Base-by-base conservation (phyloP, 1,140 invertebrate genomes). In the Drosophila nasuta region DNA sequence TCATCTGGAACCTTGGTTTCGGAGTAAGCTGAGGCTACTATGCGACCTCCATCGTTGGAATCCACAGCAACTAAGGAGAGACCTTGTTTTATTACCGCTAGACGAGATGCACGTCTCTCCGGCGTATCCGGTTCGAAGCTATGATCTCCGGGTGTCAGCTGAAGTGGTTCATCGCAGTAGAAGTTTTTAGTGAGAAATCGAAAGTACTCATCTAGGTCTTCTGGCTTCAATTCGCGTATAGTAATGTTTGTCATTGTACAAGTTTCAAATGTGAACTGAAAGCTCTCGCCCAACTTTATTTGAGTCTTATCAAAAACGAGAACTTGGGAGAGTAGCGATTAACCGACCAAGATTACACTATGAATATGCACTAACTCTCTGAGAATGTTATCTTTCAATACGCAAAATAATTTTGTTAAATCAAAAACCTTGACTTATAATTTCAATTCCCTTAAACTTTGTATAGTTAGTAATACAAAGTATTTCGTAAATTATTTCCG, bases 41-140 rank as follows among this genome's bases (percentile, higher is more conserved):
- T 79, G 15, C 65, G 74, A n/a, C 54, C 54, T 0, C 13, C 45
- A 5, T 56, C 20, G 28, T 15, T 63, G 33, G 35, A 38, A 52
- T 89, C 74, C 5, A 87, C 57, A 33, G 82, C 83, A 41, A 70
- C 68, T 38, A 89, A n/a, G 0, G 85, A 88, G 1, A 75, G 67
- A 5, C 81, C 75, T 48, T 81, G 77, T 0, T 8, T 5, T 1
- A 88, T 52, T 6, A 81, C 54, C 5, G 49, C 69, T 41, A 79
- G 76, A 0, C 20, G 11, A n/a, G n/a, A 35, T 88, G 67, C n/a
- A 58, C 30, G 7, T 66, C 76, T 11, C 4, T 13, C n/a, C 0
- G 62, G 17, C 6, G 41, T 20, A 30, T 59, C 13, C 20, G 20
- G 57, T 30, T 59, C 20, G 11, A 30, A 3, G 1, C 35, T 13